Conservation (phyloP, 2,888 invertebrate genomes). For the Crioceris asparagi region DNA sequence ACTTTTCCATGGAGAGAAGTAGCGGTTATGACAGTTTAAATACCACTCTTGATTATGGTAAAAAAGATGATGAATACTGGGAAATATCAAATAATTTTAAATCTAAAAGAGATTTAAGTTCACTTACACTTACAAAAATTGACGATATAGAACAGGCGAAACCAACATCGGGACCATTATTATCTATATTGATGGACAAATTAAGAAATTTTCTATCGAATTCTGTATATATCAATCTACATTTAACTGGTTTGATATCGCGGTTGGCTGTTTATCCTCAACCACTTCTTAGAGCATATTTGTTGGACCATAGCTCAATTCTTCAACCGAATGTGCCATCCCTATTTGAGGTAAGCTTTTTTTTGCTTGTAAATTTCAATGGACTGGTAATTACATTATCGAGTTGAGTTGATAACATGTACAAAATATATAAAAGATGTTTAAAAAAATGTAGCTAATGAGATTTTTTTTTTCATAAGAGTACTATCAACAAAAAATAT, state of each 20-base stretch:
- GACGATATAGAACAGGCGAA: constrained; percentile 39
- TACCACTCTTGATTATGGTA: constrained; percentile 44
- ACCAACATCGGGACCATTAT: constrained; percentile 58
- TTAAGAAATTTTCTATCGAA: constrained; percentile 75
- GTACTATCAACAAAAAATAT: no score
- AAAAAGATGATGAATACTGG: constrained; percentile 33
- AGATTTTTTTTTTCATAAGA: no score
- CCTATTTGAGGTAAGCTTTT: constrained; percentile 64
- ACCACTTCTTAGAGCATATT: constrained; percentile 74
- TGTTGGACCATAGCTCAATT: constrained; percentile 75
- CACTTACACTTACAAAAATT: constrained; percentile 26
- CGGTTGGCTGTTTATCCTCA: constrained; percentile 82
- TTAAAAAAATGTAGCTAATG: no score
- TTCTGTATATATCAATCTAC: constrained; percentile 74
- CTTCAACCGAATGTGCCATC: constrained; percentile 87
- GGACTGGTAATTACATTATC: not conserved
- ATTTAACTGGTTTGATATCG: constrained; percentile 77
- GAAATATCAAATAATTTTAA: constrained; percentile 30
- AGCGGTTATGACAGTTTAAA: constrained; percentile 68
- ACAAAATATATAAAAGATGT: no score
- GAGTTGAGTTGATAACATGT: no score
- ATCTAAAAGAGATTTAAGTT: constrained; percentile 15
- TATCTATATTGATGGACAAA: constrained; percentile 70
- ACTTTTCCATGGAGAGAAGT: constrained; percentile 64
- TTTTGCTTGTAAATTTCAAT: not conserved